phyloP scores from a whole-genome alignment of 1,140 invertebrate genomes.

The Scylla paramamosain region DNA sequence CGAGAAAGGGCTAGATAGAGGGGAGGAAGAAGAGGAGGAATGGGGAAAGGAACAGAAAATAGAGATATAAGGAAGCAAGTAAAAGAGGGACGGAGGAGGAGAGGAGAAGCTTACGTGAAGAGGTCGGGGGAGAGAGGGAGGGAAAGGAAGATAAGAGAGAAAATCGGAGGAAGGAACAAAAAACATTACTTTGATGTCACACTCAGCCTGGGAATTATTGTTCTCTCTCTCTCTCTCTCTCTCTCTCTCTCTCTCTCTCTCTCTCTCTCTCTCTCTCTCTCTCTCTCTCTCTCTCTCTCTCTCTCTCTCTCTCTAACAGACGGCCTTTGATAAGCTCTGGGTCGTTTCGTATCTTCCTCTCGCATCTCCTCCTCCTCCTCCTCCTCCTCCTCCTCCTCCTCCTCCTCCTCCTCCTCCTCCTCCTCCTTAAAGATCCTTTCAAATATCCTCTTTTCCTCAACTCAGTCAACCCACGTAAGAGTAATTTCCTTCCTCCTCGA shows the following conservation, averaged over 20 bases:
- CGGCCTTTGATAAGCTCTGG: no score
- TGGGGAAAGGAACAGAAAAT: no score
- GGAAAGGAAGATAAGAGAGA: no score
- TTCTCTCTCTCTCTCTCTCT: constrained; percentile 21
- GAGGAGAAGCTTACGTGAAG: no score
- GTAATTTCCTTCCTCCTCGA: neutral
- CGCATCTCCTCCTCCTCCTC: neutral
- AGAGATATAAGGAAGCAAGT: no score
- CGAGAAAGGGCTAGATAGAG: no score
- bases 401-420: constrained; percentile 41
- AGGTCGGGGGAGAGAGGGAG: no score
- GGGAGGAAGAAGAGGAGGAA: no score
- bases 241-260: constrained; percentile 19
- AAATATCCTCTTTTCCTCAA: neutral
- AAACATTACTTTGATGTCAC: no score
- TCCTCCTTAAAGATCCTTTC: neutral
- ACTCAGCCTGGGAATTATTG: neutral
- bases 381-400: constrained; percentile 27
- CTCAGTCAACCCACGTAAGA: neutral
- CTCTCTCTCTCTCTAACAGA: neutral
- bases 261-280: constrained; percentile 13
- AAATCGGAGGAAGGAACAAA: no score
- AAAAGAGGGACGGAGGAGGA: no score
- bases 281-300: neutral
- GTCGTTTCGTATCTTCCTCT: neutral